Percentiles rank a stretch among this genome's conserved stretches.
Evolutionary conservation across 2,888 invertebrate species (phyloP).

Genomic region (Gortyna flavago): DNA sequence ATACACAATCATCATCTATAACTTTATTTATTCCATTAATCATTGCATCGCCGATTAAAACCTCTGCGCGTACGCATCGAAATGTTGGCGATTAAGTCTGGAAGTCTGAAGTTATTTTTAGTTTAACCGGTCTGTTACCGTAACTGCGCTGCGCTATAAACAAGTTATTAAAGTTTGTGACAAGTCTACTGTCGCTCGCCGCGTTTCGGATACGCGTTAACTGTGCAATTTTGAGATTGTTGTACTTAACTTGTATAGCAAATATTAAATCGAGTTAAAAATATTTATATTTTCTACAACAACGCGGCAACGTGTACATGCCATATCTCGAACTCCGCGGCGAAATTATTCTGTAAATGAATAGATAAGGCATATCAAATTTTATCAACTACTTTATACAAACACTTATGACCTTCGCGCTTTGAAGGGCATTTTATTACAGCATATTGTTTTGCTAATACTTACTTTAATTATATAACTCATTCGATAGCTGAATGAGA

Average conservation of each 20-base stretch:
- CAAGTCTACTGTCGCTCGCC: constrained; percentile 21
- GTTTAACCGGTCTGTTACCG: constrained; percentile 70
- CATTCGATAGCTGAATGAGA: constrained; percentile 34
- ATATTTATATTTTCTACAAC: constrained; percentile 18
- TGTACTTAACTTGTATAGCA: no score
- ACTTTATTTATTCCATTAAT: constrained; percentile 41
- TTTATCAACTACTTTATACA: constrained; percentile 65
- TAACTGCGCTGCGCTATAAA: constrained; percentile 66
- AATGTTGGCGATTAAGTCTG: constrained; percentile 61
- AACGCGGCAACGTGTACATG: constrained; percentile 26
- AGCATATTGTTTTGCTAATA: constrained; percentile 52
- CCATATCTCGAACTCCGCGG: constrained; percentile 28
- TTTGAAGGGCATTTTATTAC: constrained; percentile 73
- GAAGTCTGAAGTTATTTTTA: constrained; percentile 69
- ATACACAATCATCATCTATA: constrained; percentile 24
- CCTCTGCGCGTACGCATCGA: constrained; percentile 47
- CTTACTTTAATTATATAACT: constrained; percentile 45
- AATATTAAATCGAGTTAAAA: neutral
- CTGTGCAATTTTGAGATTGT: neutral
- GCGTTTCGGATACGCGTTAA: constrained; percentile 8
- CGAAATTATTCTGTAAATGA: constrained; percentile 50
- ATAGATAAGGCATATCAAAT: constrained; percentile 60
- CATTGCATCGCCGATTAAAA: constrained; percentile 40
- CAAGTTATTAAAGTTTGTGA: constrained; percentile 56
- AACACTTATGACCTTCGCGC: constrained; percentile 74